A percentile compares a stretch with the other conserved stretches of the same genome.
phyloP scores from a whole-genome alignment of 2,888 invertebrate species.

The Ischnus inquisitorius region DNA sequence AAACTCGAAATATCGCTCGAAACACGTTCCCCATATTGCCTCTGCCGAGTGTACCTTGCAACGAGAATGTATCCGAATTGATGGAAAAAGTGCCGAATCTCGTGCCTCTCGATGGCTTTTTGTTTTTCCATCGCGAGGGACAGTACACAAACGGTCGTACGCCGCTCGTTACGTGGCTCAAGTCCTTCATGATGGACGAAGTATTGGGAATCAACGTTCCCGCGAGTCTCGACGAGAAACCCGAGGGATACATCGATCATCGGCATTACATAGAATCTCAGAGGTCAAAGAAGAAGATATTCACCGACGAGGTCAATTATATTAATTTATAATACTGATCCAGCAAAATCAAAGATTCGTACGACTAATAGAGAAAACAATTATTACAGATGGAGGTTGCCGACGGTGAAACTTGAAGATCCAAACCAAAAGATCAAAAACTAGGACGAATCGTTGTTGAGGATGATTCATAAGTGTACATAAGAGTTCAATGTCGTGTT shows the following conservation, averaged over 20 bases:
- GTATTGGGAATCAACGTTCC: constrained; percentile 86
- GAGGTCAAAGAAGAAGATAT: constrained; percentile 45
- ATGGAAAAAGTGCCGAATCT: constrained; percentile 81
- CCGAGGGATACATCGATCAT: constrained; percentile 80
- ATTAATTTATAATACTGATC: constrained; percentile 24
- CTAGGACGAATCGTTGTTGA: constrained; percentile 15
- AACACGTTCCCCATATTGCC: constrained; percentile 86
- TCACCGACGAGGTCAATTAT: constrained; percentile 39
- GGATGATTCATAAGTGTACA: background rate
- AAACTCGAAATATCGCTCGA: constrained; percentile 77
- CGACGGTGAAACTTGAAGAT: constrained; percentile 54
- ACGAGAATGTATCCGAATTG: constrained; percentile 85
- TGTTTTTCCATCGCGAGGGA: constrained; percentile 95
- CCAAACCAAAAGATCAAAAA: background rate
- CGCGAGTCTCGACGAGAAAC: constrained; percentile 77
- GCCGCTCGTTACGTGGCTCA: constrained; percentile 97
- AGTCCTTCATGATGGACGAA: constrained; percentile 95
- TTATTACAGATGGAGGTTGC: constrained; percentile 71
- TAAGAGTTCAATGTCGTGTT: background rate
- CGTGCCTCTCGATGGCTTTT: constrained; percentile 92
- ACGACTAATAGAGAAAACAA: background rate
- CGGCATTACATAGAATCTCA: constrained; percentile 72
- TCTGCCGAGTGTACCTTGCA: constrained; percentile 86
- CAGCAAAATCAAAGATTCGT: background rate
- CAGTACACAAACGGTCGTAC: constrained; percentile 93